phyloP scores from a whole-genome alignment of 2,888 invertebrate genomes.

The Temnothorax rugatulus region DNA sequence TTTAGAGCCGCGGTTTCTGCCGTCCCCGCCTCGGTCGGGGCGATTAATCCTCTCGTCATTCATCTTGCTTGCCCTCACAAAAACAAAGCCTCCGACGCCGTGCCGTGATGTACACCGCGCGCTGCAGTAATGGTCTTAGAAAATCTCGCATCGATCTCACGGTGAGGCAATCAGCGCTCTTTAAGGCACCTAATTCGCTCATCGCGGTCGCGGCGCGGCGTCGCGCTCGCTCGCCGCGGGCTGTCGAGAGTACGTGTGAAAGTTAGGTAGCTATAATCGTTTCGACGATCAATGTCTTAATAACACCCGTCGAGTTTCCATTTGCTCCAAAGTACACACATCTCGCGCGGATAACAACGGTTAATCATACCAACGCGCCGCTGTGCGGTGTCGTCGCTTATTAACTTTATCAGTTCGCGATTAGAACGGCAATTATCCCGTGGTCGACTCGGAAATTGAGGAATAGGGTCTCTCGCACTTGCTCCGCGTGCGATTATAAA shows the following conservation, averaged over 20 bases:
- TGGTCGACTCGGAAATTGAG: slow-evolving; percentile 2
- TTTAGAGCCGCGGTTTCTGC: slow-evolving; percentile 56
- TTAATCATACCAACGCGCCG: slow-evolving; percentile 33
- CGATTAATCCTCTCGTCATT: slow-evolving; percentile 75
- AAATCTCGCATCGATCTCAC: slow-evolving; percentile 46
- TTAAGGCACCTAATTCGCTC: slow-evolving; percentile 56
- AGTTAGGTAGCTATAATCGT: slow-evolving; percentile 58
- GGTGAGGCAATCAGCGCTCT: slow-evolving; percentile 55
- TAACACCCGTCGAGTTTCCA: slow-evolving; percentile 56
- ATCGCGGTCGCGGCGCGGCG: slow-evolving; percentile 41
- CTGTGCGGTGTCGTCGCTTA: slow-evolving; percentile 13
- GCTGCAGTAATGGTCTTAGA: slow-evolving; percentile 57
- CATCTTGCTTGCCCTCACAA: slow-evolving; percentile 69
- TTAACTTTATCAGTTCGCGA: slow-evolving; percentile 15
- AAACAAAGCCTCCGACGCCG: slow-evolving; percentile 57
- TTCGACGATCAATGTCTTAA: slow-evolving; percentile 56
- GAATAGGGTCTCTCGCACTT: neutral
- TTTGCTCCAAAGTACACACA: slow-evolving; percentile 53
- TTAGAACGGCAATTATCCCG: slow-evolving; percentile 16
- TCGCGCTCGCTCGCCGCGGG: slow-evolving; percentile 41
- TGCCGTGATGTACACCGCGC: slow-evolving; percentile 62
- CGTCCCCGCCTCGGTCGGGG: slow-evolving; percentile 58
- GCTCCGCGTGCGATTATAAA: neutral
- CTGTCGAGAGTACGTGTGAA: slow-evolving; percentile 50
- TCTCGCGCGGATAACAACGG: slow-evolving; percentile 49